Conservation (phyloP, 2,113 vertebrate genomes). For the Microtus richardsoni region DNA sequence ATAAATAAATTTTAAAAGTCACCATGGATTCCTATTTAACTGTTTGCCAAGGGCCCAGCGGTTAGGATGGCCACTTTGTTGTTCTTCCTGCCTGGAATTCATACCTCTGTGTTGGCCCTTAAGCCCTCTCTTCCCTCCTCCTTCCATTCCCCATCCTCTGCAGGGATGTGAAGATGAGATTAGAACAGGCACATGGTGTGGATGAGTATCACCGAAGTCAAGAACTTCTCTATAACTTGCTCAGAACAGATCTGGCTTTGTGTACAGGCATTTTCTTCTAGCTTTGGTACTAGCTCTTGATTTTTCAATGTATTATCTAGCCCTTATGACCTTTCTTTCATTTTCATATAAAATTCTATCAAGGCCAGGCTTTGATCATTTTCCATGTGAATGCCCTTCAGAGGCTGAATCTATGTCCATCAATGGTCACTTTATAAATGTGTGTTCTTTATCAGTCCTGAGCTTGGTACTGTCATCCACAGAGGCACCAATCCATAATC, state of each 20-base stretch:
- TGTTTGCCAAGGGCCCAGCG: neutral
- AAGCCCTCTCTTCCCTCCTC: neutral
- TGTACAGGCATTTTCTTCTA: conserved; percentile 30
- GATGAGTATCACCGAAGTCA: neutral
- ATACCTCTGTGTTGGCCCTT: neutral
- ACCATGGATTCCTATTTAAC: neutral
- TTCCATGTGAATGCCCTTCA: neutral
- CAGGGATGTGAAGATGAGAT: too few relatives aligned
- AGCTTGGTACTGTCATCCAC: neutral
- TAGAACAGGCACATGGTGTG: neutral
- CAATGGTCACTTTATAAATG: neutral
- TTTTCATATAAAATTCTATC: conserved; percentile 9
- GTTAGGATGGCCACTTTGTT: conserved; percentile 3
- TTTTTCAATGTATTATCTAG: neutral
- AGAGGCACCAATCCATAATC: neutral
- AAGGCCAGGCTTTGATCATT: neutral
- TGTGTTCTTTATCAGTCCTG: neutral
- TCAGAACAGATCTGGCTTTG: neutral
- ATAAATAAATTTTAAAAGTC: neutral
- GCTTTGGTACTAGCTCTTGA: neutral
- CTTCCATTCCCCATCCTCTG: neutral
- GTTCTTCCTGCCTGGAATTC: neutral
- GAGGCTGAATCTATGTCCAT: neutral
- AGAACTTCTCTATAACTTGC: conserved; percentile 18
- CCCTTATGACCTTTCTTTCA: neutral